Conservation (phyloP, 2,113 vertebrate genomes). For the Muntiacus reevesi region DNA sequence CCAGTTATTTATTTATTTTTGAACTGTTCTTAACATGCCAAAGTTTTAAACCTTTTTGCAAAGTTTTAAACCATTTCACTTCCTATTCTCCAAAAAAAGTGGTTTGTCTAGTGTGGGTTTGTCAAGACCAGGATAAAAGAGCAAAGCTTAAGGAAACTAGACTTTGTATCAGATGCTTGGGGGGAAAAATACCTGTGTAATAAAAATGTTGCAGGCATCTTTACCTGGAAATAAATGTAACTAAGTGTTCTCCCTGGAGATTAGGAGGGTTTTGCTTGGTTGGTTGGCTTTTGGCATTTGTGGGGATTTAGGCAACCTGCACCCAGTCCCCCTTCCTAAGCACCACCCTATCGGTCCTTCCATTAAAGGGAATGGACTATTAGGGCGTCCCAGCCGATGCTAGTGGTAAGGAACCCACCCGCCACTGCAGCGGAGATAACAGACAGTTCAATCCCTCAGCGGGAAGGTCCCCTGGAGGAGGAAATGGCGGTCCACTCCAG, state of each 20-base stretch:
- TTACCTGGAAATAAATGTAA: not conserved
- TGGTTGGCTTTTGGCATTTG: not conserved
- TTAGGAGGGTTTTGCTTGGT: accelerated
- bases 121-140: not conserved
- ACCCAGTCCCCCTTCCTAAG: not conserved
- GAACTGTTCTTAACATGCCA: not conserved
- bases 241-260: not conserved
- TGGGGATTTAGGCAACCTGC: not conserved
- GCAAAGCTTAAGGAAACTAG: not conserved
- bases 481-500: not conserved
- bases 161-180: not conserved
- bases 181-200: accelerated
- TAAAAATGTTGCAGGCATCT: not conserved
- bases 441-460: not conserved
- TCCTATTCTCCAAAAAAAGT: not conserved
- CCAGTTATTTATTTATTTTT: not conserved
- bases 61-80: not conserved
- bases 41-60: not conserved
- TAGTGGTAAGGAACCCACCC: not conserved
- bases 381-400: not conserved
- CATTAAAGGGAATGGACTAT: not conserved
- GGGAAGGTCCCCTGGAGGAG: not conserved
- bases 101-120: too few relatives aligned
- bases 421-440: not conserved
- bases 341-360: not conserved